A percentile compares a stretch with the other conserved stretches of the same genome.
Evolutionary conservation across 92 coral and sea anemone species (phyloP).

Genomic region (Porites lobata): DNA sequence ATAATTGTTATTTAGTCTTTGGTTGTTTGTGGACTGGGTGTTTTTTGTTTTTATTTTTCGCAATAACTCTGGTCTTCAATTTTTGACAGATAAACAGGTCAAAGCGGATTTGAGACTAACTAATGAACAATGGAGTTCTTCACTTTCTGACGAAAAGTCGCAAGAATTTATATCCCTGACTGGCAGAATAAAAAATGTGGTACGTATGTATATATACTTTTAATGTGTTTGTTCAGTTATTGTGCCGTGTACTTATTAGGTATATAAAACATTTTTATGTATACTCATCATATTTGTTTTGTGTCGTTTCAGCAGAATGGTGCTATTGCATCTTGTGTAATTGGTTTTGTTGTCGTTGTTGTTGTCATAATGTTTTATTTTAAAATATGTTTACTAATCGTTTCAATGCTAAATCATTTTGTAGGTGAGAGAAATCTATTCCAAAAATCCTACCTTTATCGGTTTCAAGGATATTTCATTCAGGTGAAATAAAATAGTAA

Average conservation of each 20-base stretch:
- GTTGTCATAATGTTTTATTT: no score
- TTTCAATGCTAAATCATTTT: not conserved
- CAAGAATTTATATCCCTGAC: conserved; percentile 59
- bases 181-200: conserved; percentile 53
- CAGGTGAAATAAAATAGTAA: conserved; percentile 41
- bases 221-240: no score
- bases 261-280: not conserved
- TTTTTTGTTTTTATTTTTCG: not conserved
- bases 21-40: not conserved
- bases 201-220: conserved; percentile 36
- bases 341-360: no score
- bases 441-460: conserved; percentile 62
- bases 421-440: conserved; percentile 62
- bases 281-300: not conserved
- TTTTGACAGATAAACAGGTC: conserved; percentile 44
- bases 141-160: conserved; percentile 51
- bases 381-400: not conserved
- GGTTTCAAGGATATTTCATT: conserved; percentile 59
- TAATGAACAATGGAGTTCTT: conserved; percentile 71
- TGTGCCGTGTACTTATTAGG: not conserved
- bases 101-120: conserved; percentile 73
- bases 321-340: not conserved
- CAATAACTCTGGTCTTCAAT: not conserved
- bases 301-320: not conserved
- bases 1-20: no score